Conservation (phyloP, 2,113 vertebrate species). For the Apodemus speciosus region DNA sequence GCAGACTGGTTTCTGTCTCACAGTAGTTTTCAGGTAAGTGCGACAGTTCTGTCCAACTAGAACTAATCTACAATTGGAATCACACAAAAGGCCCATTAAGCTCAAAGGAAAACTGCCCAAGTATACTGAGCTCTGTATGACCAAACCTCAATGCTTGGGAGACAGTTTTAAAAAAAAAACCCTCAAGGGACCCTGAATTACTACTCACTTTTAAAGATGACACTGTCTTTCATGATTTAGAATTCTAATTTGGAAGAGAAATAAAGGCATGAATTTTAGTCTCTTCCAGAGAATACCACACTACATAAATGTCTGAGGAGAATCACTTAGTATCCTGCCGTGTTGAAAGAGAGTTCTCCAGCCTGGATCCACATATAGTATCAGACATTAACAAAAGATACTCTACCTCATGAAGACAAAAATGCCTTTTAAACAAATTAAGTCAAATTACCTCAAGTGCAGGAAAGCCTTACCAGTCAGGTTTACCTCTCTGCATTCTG, state of each 20-base stretch:
- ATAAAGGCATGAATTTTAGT: slow-evolving; percentile 61
- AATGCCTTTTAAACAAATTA: slow-evolving; percentile 79
- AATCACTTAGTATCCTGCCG: slow-evolving; percentile 67
- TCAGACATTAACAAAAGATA: slow-evolving; percentile 68
- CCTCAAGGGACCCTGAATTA: slow-evolving; percentile 53
- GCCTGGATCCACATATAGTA: slow-evolving; percentile 57
- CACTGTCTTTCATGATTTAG: slow-evolving; percentile 60
- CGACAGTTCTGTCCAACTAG: background rate
- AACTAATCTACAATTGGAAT: slow-evolving; percentile 19
- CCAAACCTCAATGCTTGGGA: slow-evolving; percentile 5
- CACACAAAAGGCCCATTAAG: slow-evolving; percentile 35
- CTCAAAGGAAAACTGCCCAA: slow-evolving; percentile 34
- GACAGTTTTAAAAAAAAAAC: background rate
- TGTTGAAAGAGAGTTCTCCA: slow-evolving; percentile 55
- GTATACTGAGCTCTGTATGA: background rate
- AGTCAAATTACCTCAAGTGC: slow-evolving; percentile 65
- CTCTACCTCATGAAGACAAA: slow-evolving; percentile 70
- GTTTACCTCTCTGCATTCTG: background rate
- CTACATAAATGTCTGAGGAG: slow-evolving; percentile 57
- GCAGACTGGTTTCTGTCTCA: background rate
- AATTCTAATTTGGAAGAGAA: slow-evolving; percentile 64
- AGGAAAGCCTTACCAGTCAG: slow-evolving; percentile 54
- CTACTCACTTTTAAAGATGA: slow-evolving; percentile 54
- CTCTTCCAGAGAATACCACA: slow-evolving; percentile 49
- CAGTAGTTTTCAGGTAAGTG: background rate